phyloP scores from a whole-genome alignment of 2,888 invertebrate species.

The Ormyrus rosae region DNA sequence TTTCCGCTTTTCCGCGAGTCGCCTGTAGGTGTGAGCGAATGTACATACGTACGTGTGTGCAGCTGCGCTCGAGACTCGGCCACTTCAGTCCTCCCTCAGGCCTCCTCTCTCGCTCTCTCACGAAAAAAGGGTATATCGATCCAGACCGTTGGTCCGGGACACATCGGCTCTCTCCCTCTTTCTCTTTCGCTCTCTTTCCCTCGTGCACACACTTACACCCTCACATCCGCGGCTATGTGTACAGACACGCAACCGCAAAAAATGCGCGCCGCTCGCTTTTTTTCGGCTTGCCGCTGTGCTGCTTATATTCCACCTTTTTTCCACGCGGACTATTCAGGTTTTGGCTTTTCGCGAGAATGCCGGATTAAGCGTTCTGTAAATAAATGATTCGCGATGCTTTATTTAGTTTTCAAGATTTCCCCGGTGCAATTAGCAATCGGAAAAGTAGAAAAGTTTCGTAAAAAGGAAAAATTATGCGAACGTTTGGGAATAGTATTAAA shows the following conservation, averaged over 20 bases:
- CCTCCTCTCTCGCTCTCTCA: constrained; percentile 58
- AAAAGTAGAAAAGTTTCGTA: too few species aligned
- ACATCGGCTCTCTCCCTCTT: constrained; percentile 47
- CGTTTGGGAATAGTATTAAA: too few species aligned
- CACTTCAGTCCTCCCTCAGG: constrained; percentile 36
- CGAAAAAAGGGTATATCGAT: constrained; percentile 73
- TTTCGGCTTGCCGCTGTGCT: neutral
- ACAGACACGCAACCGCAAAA: neutral
- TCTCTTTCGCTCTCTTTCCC: neutral
- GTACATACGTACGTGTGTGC: neutral
- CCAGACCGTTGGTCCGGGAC: constrained; percentile 68
- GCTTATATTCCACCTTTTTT: too few species aligned
- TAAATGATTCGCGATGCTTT: too few species aligned
- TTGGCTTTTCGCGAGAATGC: too few species aligned
- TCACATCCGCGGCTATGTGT: too few species aligned
- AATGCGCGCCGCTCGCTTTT: constrained; percentile 1
- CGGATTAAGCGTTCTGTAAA: too few species aligned
- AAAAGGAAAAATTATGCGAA: too few species aligned
- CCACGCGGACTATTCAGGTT: too few species aligned
- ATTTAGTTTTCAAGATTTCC: too few species aligned
- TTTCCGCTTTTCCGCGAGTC: neutral
- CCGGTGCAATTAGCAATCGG: too few species aligned
- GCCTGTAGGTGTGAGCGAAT: too few species aligned
- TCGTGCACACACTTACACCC: neutral
- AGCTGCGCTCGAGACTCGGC: constrained; percentile 31